Base-by-base conservation (phyloP, 2,113 vertebrate species). In the Apistogramma diplotaenia region DNA sequence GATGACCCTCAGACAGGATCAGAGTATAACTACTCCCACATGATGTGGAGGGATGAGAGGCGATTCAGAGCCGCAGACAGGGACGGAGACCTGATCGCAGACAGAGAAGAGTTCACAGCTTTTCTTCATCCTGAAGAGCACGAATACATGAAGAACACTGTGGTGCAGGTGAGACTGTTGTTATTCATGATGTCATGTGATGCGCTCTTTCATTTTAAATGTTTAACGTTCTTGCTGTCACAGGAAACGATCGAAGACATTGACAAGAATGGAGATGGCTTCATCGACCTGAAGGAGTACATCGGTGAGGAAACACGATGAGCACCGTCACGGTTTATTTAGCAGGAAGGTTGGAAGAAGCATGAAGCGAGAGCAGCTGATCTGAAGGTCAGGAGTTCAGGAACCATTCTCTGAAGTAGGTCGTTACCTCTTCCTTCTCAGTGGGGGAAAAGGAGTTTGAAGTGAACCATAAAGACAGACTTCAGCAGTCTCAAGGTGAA, bases 241-340 rank as follows among this genome's bases (percentile, higher is more conserved):
- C 74, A 99, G 98, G 98, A 99, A 91, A 98, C 97, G 0, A 97
- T 99, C 89, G 98, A 99, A 71, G 98, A 99, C 90, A 97, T 99
- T 7, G 97, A 99, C 92, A 98, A 97, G 93, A 96, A 99, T 15
- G 95, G 95, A 1, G 97, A 99, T 23, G 97, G 98, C 6, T 96
- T 97, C 90, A 98, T 99, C 7, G 96, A 98, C 82, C 86, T 98
- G 58, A 94, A 97, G 40, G 97, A 99, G 31, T 99, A 98, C 87
- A 98, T 99, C 1, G 97, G 98, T 99, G 43, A 86, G 61, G 8
- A 46, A 27, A 19, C 13, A 29, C 18, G 6, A 6, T 53, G 19
- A 18, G 7, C 6, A 19, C 49, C n/a, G 49, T 12, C 13, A 9
- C 5, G 43, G 13, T 46, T 70, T 49, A 27, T 70, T 0, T 6